Evolutionary conservation across 2,113 vertebrate genomes (phyloP).

Genomic region (Mastomys coucha): DNA sequence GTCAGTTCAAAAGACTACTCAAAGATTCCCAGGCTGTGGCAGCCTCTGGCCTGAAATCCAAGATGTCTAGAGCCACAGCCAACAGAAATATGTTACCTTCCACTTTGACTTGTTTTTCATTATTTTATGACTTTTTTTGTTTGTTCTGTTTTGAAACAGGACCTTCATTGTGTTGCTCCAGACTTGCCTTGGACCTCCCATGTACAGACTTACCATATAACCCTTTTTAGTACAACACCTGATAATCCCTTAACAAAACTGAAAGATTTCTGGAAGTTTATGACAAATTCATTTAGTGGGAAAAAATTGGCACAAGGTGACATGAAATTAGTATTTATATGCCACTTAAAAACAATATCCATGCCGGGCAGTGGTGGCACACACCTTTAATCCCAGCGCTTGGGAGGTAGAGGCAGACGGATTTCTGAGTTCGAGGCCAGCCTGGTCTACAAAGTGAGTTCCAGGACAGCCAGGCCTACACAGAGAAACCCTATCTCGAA

Average conservation of each 20-base stretch:
- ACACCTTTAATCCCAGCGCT: no score
- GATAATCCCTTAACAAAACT: slow-evolving; percentile 23
- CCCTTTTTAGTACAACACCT: background rate
- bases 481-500: no score
- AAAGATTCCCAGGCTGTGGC: background rate
- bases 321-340: background rate
- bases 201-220: background rate
- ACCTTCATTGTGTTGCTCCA: background rate
- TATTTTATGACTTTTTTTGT: background rate
- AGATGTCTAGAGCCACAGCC: background rate
- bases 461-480: no score
- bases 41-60: background rate
- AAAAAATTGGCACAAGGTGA: background rate
- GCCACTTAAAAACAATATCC: background rate
- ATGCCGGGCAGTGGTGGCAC: no score
- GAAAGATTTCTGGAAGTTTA: background rate
- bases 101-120: background rate
- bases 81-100: background rate
- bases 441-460: no score
- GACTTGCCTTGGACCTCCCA: background rate
- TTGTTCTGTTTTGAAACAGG: background rate
- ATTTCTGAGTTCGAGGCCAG: no score
- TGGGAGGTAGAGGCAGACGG: no score
- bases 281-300: background rate
- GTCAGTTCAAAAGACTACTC: background rate